A percentile compares a stretch with the other conserved stretches of the same genome.
These are phyloP conservation scores for Australoheros facetus DNA, from an alignment of 2,797 vertebrate species.

Conservation along the genomic window DNA sequence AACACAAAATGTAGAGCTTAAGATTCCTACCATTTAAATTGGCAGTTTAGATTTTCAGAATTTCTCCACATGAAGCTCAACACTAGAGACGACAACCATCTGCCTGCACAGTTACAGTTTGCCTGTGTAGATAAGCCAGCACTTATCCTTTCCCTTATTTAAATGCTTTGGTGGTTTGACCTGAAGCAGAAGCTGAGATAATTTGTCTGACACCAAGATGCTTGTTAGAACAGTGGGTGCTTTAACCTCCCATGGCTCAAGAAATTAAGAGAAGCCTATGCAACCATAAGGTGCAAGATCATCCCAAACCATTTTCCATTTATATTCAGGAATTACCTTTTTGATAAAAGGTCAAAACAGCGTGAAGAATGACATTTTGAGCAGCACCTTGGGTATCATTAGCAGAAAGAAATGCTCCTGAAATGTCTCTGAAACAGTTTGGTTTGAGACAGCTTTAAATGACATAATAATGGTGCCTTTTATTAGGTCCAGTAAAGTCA, in stretches of 20 bases:
- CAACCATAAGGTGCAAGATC: neutral
- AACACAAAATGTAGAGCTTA: neutral
- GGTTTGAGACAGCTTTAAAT: constrained; percentile 11
- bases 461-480: constrained; percentile 50
- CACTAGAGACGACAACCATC: constrained; percentile 2
- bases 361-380: neutral
- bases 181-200: constrained; percentile 37
- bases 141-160: constrained; percentile 20
- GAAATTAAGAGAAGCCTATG: constrained; percentile 24
- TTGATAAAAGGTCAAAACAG: neutral
- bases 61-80: constrained; percentile 8
- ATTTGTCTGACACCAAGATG: constrained; percentile 34
- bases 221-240: constrained; percentile 20
- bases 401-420: neutral
- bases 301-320: neutral
- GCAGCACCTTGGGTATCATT: neutral
- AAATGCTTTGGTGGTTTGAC: constrained; percentile 39
- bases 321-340: neutral
- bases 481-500: constrained; percentile 44
- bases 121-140: constrained; percentile 30
- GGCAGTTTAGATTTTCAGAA: neutral
- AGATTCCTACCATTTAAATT: neutral
- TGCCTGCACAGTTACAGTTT: constrained; percentile 32
- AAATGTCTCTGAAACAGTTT: constrained; percentile 13
- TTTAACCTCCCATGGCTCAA: constrained; percentile 15